Conservation (phyloP, 1,140 invertebrate genomes). For the Octopus bimaculoides region DNA sequence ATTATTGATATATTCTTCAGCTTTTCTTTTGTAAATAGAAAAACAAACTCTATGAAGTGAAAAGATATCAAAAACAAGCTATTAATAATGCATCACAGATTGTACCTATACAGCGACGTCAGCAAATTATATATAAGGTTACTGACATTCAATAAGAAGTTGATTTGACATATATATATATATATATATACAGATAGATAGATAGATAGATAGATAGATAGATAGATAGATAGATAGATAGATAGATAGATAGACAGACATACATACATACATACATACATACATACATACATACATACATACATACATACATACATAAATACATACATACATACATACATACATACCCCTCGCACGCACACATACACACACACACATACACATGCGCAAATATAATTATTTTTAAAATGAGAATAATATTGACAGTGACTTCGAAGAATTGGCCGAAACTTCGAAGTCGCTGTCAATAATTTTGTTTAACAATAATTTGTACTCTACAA, state of each 20-base stretch:
- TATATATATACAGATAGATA: not conserved
- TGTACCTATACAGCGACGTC: too few species aligned
- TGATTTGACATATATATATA: not conserved
- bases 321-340: not conserved
- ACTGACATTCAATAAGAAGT: too few species aligned
- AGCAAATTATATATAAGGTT: not conserved
- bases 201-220: not conserved
- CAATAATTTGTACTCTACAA: too few species aligned
- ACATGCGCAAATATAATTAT: not conserved
- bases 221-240: not conserved
- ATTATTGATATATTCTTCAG: too few species aligned
- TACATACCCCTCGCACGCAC: not conserved
- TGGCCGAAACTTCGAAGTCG: too few species aligned
- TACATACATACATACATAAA: not conserved
- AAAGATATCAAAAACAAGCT: too few species aligned
- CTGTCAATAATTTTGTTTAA: too few species aligned
- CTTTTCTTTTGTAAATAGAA: too few species aligned
- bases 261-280: not conserved
- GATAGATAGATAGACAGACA: not conserved
- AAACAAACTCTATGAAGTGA: too few species aligned
- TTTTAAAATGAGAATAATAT: too few species aligned
- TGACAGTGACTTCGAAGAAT: too few species aligned
- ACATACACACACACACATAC: not conserved
- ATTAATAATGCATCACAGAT: too few species aligned
- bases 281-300: not conserved